Percentiles rank a stretch among this genome's conserved stretches.
These are phyloP conservation scores for Harpagoxenus sublaevis DNA, from an alignment of 2,888 invertebrate species.

Conservation along the genomic window DNA sequence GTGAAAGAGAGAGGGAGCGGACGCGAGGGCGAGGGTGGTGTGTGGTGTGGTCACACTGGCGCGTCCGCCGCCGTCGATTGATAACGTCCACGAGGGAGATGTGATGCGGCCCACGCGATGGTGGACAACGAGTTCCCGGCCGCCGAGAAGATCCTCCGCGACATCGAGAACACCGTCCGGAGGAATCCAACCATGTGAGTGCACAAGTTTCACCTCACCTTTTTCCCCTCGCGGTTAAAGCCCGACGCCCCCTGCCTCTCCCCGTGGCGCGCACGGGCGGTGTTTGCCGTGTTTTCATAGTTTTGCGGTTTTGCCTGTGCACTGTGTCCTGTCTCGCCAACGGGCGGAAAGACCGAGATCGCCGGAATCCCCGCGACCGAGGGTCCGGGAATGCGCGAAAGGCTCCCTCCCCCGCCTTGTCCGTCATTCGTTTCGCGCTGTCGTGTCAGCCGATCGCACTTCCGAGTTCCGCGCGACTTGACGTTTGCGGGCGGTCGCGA, in stretches of 20 bases:
- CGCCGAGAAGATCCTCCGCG: constrained; percentile 93
- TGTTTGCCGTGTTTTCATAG: too few species aligned
- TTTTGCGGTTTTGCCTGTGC: not conserved
- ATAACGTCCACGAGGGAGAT: constrained; percentile 54
- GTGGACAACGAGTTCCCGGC: constrained; percentile 90
- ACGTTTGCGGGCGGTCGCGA: too few species aligned
- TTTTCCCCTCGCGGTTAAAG: not conserved
- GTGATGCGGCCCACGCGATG: constrained; percentile 80
- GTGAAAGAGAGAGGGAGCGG: constrained; percentile 35
- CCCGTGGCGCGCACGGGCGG: not conserved
- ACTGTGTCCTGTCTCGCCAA: not conserved
- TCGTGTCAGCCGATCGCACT: too few species aligned
- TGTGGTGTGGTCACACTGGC: constrained; percentile 66
- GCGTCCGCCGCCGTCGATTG: constrained; percentile 66
- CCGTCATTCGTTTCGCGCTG: not conserved
- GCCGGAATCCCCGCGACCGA: not conserved
- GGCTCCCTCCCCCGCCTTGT: too few species aligned
- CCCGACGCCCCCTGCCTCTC: not conserved
- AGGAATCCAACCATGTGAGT: constrained; percentile 93
- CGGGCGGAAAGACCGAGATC: not conserved
- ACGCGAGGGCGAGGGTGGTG: constrained; percentile 46
- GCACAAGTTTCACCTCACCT: constrained; percentile 24
- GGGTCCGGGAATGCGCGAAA: too few species aligned
- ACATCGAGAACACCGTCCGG: constrained; percentile 91
- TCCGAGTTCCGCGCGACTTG: too few species aligned